Base-by-base conservation (phyloP, 2,888 invertebrate genomes). In the Tetramorium bicarinatum region DNA sequence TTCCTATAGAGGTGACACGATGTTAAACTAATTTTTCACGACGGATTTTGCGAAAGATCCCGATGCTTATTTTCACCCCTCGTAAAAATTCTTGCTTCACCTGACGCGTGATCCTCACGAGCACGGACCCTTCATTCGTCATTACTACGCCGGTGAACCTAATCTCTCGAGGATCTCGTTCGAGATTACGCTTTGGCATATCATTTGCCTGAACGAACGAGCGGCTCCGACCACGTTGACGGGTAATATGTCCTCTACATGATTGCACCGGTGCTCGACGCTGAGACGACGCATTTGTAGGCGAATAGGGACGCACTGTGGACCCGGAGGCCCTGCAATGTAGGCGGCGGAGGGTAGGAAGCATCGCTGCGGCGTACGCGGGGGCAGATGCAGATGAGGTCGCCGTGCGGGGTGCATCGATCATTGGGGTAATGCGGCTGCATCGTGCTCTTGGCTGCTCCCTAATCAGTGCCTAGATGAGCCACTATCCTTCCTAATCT, bases 201-300 rank as follows among this genome's bases (percentile, higher is more conserved):
- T 94, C 92, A 94, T 94, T 94, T 94, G 93, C 88, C 92, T 89
- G 92, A 94, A 94, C 92, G 94, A 94, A 94, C 92, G 94, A 94
- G 92, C 92, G 88, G 90, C 90, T 92, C 90, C 87, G 88, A 86
- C 85, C 92, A 91, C 91, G 94, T 93, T 94, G 94, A 94, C 94
- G 93, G 93, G 94, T 93, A 93, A 94, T 94, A 94, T 94, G 94
- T 94, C 93, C 91, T 88, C 85, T 87, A 90, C 92, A 91, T 91
- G 91, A 93, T 91, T 91, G 91, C 91, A 90, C 89, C 89, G 88
- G 87, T 87, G 89, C 87, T 86, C 88, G 88, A 89, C 89, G 88
- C 75, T 83, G 91, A 90, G 92, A 89, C 79, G 79, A 71, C 90
- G 88, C 89, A 88, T 90, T 91, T 87, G 88, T 80, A 83, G 83